Evolutionary conservation across 2,888 invertebrate genomes (phyloP), one percentile per base, ranked within the genome.

Genomic region (Chymomyza fuscimana): DNA sequence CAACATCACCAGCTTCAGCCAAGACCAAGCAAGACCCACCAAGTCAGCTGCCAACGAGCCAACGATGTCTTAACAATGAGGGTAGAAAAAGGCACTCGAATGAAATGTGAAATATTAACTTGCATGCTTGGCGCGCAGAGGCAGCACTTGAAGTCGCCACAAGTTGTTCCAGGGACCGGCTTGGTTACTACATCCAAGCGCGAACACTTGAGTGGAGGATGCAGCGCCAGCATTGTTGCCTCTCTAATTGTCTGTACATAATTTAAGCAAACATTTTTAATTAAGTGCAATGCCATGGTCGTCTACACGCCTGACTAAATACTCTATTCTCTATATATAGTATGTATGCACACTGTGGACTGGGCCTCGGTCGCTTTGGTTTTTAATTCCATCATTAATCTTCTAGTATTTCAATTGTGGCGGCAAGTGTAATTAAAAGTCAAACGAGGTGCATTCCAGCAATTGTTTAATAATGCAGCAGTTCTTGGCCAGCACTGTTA

Each of bases 241-340:
- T 61, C 76, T 85, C 64, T 82, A 82, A 78, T 77, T 80, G 72
- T 82, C 76, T 81, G 74, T 77, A 73, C 72, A 72, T 80, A 77
- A 76, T 78, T 80, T 72, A 66, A 63, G 70, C 69, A 76, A 78
- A 80, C 76, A 86, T 76, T 87, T 84, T 72, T 79, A 87, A 84
- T 86, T 86, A 79, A 80, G 78, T 72, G 74, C 63, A 65, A 61
- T n/a, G 25, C 22, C 58, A 58, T 58, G 58, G 22, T 22, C 25
- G 58, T 19, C 19, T 10, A 15, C 58, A 25, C 12, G 40, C 40
- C 15, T n/a, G 5, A 19, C 52, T 54, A 19, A 19, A 16, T 19
- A 54, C 52, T 10, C 25, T 25, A 19, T 29, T 58, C 73, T 46
- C 51, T 32, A 1, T 32, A 32, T 32, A 32, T 32, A 32, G 4